phyloP scores from a whole-genome alignment of 2,113 vertebrate genomes.

The Tachycineta bicolor region DNA sequence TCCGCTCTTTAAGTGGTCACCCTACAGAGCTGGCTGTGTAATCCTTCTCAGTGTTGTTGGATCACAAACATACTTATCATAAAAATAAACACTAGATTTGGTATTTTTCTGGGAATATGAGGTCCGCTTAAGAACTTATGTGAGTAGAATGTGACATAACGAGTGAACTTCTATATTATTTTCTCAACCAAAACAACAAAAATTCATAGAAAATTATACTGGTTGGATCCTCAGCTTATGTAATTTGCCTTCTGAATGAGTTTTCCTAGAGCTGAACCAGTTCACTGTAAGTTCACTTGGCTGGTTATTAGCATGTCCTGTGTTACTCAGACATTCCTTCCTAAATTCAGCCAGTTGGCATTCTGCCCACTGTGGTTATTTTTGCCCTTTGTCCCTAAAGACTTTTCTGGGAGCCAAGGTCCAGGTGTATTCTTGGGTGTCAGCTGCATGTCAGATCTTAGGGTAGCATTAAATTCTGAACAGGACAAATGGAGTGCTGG shows the following conservation, averaged over 20 bases:
- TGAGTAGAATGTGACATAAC: neutral
- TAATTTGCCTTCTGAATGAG: neutral
- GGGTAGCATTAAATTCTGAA: neutral
- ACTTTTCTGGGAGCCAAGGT: neutral
- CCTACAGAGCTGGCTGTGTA: neutral
- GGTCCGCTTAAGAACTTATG: neutral
- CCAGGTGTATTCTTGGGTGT: slow-evolving; percentile 19
- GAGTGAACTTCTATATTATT: neutral
- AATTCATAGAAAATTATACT: neutral
- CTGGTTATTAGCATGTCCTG: neutral
- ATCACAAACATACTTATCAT: neutral
- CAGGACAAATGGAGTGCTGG: neutral
- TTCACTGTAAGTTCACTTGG: neutral
- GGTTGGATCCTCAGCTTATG: neutral
- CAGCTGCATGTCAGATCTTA: neutral
- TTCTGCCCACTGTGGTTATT: slow-evolving; percentile 8
- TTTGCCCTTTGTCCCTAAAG: slow-evolving; percentile 3
- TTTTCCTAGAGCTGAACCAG: neutral
- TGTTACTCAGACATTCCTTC: neutral
- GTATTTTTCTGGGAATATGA: neutral
- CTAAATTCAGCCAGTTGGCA: neutral
- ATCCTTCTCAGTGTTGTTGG: neutral
- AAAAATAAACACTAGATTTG: neutral
- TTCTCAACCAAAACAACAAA: neutral
- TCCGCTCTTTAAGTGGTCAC: neutral